phyloP scores from a whole-genome alignment of 2,888 invertebrate species.

The Teleogryllus oceanicus region DNA sequence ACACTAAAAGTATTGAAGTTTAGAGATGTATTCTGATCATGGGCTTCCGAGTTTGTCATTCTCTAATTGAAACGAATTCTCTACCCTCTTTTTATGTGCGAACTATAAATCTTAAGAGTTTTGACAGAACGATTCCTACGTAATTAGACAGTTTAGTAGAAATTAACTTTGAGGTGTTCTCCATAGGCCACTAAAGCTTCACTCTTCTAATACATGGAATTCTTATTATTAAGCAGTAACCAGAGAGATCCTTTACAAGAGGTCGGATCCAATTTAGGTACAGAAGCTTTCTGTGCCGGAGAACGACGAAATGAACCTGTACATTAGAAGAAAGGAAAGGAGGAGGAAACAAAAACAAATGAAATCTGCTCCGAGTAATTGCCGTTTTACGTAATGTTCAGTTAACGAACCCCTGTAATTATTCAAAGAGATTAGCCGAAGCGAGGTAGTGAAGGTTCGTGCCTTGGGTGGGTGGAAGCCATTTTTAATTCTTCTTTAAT shows the following conservation, averaged over 20 bases:
- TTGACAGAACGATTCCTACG: too few relatives aligned
- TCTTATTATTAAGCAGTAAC: slow-evolving; percentile 3
- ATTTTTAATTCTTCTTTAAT: slow-evolving; percentile 18
- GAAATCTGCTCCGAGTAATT: slow-evolving; percentile 1
- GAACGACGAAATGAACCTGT: neutral
- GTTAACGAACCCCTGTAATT: slow-evolving; percentile 6
- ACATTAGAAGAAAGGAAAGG: slow-evolving; percentile 18
- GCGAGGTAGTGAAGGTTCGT: slow-evolving; percentile 5
- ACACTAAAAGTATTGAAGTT: too few relatives aligned
- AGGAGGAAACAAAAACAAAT: slow-evolving; percentile 12
- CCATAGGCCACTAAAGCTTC: too few relatives aligned
- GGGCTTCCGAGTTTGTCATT: too few relatives aligned
- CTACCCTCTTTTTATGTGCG: too few relatives aligned
- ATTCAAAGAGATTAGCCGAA: neutral
- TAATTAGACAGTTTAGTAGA: too few relatives aligned
- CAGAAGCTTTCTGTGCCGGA: neutral
- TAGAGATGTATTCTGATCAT: too few relatives aligned
- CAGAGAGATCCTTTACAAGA: neutral
- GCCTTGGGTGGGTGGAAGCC: slow-evolving; percentile 8
- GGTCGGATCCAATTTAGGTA: neutral
- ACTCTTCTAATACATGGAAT: too few relatives aligned
- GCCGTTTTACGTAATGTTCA: slow-evolving; percentile 18
- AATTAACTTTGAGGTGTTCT: too few relatives aligned
- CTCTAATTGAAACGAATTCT: too few relatives aligned
- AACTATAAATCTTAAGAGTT: too few relatives aligned